Evolutionary conservation across 1,140 invertebrate species (phyloP).

Genomic region (Drosophila albomicans): DNA sequence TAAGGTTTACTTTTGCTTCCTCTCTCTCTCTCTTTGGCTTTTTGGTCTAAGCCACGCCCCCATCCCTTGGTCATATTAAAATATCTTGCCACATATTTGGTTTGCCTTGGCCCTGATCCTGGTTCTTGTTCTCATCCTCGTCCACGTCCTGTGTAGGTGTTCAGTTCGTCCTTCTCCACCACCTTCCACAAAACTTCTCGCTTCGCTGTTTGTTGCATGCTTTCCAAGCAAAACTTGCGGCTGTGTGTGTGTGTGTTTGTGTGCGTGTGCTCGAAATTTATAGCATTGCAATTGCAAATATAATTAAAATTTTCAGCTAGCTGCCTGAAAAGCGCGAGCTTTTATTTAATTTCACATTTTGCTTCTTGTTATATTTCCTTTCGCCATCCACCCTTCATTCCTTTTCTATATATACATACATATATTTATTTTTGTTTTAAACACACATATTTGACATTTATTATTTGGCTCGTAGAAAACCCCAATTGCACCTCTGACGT

Average conservation of each 20-base stretch:
- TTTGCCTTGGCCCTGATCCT: slow-evolving; percentile 29
- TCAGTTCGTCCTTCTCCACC: background rate
- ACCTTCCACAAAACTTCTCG: background rate
- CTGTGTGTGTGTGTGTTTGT: slow-evolving; percentile 6
- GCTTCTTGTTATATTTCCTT: slow-evolving; percentile 21
- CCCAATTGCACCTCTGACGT: background rate
- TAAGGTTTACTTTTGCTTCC: slow-evolving; percentile 72
- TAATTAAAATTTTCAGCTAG: slow-evolving; percentile 81
- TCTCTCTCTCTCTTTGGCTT: background rate
- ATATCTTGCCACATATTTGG: slow-evolving; percentile 81
- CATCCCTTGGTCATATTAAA: slow-evolving; percentile 73
- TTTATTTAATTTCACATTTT: slow-evolving; percentile 51
- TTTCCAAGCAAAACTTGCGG: slow-evolving; percentile 34
- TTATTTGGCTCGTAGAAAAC: slow-evolving; percentile 49
- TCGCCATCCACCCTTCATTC: background rate
- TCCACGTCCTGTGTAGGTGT: slow-evolving; percentile 49
- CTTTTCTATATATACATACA: background rate
- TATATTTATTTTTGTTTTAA: slow-evolving; percentile 21
- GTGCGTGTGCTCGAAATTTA: slow-evolving; percentile 63
- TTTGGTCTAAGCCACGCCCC: slow-evolving; percentile 27
- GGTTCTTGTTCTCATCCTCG: background rate
- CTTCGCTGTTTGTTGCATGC: slow-evolving; percentile 34
- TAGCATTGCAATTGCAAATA: slow-evolving; percentile 83
- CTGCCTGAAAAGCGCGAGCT: slow-evolving; percentile 40
- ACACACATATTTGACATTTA: slow-evolving; percentile 61